Percentiles rank a stretch among this genome's conserved stretches.
Conservation (phyloP, 2,888 invertebrate genomes). For the Cosmorhoe ocellata region DNA sequence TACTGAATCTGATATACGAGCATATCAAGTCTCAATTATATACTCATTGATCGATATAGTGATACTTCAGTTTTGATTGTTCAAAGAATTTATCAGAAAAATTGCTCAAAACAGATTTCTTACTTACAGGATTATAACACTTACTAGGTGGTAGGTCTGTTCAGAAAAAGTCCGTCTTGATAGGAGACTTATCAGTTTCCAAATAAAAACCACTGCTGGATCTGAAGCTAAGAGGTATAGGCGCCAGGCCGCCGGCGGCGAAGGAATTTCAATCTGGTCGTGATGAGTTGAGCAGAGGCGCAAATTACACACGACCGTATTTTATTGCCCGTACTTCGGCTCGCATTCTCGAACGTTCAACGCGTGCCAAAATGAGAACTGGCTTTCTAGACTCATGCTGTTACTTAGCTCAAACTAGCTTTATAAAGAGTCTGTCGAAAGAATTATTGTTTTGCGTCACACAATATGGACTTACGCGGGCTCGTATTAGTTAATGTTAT, state of each 20-base stretch:
- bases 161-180: too few species aligned
- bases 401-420: neutral
- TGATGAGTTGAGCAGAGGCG: constrained; percentile 71
- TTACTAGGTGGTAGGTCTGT: too few species aligned
- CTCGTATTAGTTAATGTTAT: too few species aligned
- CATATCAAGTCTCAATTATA: neutral
- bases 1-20: neutral
- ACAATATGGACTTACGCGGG: too few species aligned
- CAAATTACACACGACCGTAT: constrained; percentile 68
- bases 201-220: neutral
- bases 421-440: neutral
- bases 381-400: neutral
- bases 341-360: constrained; percentile 36
- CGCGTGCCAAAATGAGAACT: constrained; percentile 9
- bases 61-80: too few species aligned
- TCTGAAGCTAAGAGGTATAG: constrained; percentile 27
- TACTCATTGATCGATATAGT: too few species aligned
- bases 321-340: constrained; percentile 46
- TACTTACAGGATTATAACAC: too few species aligned
- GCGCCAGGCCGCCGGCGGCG: constrained; percentile 66
- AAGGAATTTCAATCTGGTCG: constrained; percentile 78
- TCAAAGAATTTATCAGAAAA: too few species aligned
- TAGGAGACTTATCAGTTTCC: too few species aligned
- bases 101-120: too few species aligned
- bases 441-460: too few species aligned